These are phyloP conservation scores for Macquaria australasica DNA, from an alignment of 2,113 vertebrate species.

Conservation along the genomic window DNA sequence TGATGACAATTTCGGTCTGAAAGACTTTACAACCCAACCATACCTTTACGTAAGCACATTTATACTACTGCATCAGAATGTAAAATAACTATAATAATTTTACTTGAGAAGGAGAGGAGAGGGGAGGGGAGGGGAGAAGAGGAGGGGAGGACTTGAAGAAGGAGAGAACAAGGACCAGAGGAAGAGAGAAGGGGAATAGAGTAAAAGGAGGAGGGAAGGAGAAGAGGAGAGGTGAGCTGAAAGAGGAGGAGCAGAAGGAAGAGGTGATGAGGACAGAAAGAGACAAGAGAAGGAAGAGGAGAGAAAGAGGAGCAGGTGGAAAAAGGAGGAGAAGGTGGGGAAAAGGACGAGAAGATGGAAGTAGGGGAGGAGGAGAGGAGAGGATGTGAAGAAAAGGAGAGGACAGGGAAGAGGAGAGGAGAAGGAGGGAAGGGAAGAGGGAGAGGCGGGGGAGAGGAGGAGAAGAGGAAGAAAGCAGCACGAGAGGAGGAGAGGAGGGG, in stretches of 20 bases:
- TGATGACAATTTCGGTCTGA: background rate
- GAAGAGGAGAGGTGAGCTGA: background rate
- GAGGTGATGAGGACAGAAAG: too few relatives aligned
- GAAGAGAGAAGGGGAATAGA: too few relatives aligned
- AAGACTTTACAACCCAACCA: constrained; percentile 15
- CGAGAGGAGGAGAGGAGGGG: background rate
- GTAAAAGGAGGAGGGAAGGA: fast-evolving
- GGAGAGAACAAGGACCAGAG: too few relatives aligned
- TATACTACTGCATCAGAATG: background rate
- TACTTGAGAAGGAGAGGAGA: too few relatives aligned
- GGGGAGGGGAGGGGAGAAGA: too few relatives aligned
- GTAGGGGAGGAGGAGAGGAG: background rate
- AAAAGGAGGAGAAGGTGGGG: background rate
- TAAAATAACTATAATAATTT: too few relatives aligned
- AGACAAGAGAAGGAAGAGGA: background rate
- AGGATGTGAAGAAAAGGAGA: background rate
- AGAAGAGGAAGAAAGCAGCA: too few relatives aligned
- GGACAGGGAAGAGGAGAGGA: too few relatives aligned
- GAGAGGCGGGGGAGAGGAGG: background rate
- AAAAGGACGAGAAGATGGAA: background rate
- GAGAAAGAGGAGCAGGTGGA: background rate
- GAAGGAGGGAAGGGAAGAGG: background rate
- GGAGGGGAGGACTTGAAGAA: too few relatives aligned
- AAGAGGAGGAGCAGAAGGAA: too few relatives aligned
- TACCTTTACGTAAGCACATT: background rate